phyloP scores from a whole-genome alignment of 30 jellyfish, hydroid and myxozoan genomes.

The Turritopsis rubra region DNA sequence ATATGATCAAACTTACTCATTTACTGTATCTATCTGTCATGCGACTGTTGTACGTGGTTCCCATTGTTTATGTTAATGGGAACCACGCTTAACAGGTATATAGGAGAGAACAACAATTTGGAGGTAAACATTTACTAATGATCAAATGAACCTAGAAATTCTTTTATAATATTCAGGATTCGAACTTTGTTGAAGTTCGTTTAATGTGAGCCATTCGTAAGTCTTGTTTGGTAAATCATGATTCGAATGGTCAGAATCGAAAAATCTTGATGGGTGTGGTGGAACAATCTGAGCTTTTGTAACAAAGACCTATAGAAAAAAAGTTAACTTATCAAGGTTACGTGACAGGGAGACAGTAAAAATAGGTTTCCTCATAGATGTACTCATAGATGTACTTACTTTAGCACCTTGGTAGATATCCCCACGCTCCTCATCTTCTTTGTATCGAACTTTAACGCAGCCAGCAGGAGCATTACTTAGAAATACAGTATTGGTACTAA shows the following conservation, averaged over 20 bases:
- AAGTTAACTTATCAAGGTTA: too few species aligned
- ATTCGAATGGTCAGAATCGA: background rate
- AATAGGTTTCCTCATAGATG: too few species aligned
- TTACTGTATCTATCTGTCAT: too few species aligned
- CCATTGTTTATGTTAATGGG: too few species aligned
- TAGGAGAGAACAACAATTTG: too few species aligned
- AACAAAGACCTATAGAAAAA: background rate
- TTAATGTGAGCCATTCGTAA: slow-evolving; percentile 10
- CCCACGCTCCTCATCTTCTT: slow-evolving; percentile 24
- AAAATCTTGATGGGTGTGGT: background rate
- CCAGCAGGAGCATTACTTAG: slow-evolving; percentile 31
- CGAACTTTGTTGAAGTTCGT: background rate
- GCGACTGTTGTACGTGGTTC: too few species aligned
- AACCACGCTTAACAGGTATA: too few species aligned
- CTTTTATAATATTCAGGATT: slow-evolving; percentile 5
- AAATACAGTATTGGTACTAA: slow-evolving; percentile 1
- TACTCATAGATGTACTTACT: too few species aligned
- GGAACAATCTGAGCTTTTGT: background rate
- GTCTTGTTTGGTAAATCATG: background rate
- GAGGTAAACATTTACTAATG: too few species aligned
- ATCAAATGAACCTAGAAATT: background rate
- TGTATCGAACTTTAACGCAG: slow-evolving; percentile 7
- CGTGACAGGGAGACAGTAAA: too few species aligned
- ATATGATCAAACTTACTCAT: too few species aligned
- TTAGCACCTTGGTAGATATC: slow-evolving; percentile 29